These are phyloP conservation scores for Anguilla megastoma DNA, from an alignment of 2,797 vertebrate species.

Conservation along the genomic window DNA sequence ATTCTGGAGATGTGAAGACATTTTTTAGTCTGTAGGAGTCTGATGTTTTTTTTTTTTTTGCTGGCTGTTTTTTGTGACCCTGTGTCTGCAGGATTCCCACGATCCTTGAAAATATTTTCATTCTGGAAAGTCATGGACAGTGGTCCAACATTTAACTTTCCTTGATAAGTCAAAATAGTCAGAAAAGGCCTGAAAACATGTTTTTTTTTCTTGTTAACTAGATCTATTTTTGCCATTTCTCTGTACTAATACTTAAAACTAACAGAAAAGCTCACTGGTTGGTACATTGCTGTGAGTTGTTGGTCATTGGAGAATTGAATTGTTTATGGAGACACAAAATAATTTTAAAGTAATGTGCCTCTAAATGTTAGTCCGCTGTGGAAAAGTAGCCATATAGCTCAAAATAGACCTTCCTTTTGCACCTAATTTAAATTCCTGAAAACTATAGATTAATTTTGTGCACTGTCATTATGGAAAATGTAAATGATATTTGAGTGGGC, in stretches of 20 bases:
- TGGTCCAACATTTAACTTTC: not conserved
- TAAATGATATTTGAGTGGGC: not conserved
- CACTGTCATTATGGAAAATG: not conserved
- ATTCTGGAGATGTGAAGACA: not conserved
- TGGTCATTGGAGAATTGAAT: not conserved
- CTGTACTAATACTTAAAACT: not conserved
- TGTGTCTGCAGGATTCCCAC: not conserved
- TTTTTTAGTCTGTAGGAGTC: not conserved
- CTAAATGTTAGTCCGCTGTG: not conserved
- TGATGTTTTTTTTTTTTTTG: not conserved
- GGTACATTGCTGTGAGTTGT: not conserved
- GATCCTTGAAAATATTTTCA: not conserved
- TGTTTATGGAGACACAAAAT: not conserved
- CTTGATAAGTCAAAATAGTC: not conserved
- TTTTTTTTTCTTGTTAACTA: not conserved
- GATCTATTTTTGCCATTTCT: not conserved
- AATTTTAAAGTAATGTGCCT: not conserved
- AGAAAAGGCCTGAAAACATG: not conserved
- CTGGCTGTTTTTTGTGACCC: not conserved
- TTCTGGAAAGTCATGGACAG: not conserved
- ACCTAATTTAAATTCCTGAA: no score
- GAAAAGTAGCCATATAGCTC: not conserved
- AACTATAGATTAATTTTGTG: not conserved
- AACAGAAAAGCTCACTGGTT: not conserved
- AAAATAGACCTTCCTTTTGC: not conserved